Base-by-base conservation (phyloP, 2,113 vertebrate genomes). In the Pogonocichla stellata region DNA sequence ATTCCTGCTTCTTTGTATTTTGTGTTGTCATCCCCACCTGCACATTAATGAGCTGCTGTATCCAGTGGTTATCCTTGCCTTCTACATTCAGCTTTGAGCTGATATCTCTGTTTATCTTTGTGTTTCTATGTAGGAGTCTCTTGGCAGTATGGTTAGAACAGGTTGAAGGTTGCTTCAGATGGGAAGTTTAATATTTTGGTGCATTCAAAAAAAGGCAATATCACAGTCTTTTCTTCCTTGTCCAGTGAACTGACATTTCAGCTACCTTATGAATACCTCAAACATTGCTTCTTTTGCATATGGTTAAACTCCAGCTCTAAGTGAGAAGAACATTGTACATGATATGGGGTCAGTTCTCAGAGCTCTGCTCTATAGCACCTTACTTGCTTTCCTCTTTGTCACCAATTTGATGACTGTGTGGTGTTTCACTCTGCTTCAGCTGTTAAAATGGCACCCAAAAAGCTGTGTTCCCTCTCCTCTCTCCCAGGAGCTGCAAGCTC, bases 241-340 rank as follows among this genome's bases (percentile, higher is more conserved):
- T 40, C 38, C 38, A 40, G 36, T 40, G 43, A 74, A 16, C 17
- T 77, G 42, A 66, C 5, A 26, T 71, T 85, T 75, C 36, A 40
- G 33, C 40, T 57, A 22, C 25, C 14, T 90, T 64, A 50, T 56
- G 29, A 58, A 8, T 65, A 29, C 11, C 20, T 18, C 38, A 67
- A 47, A 23, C 2, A 6, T 34, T 34, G 19, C 5, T 20, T 67
- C 23, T 43, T 38, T 11, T 60, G 31, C 15, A 8, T 58, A 8
- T 20, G 6, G 67, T 84, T 67, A 67, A 77, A 25, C 45, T 65
- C 36, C 43, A 77, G 22, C 25, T 84, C 29, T 67, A 28, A 24
- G 9, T 71, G n/a, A 24, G 10, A 2, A 4, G 20, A 9, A 22
- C 3, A 3, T 28, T 1, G 0, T 16, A 29, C 6, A 1, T 7